These are phyloP conservation scores for Myripristis jacobus DNA, from an alignment of 2,797 vertebrate species.

Conservation along the genomic window DNA sequence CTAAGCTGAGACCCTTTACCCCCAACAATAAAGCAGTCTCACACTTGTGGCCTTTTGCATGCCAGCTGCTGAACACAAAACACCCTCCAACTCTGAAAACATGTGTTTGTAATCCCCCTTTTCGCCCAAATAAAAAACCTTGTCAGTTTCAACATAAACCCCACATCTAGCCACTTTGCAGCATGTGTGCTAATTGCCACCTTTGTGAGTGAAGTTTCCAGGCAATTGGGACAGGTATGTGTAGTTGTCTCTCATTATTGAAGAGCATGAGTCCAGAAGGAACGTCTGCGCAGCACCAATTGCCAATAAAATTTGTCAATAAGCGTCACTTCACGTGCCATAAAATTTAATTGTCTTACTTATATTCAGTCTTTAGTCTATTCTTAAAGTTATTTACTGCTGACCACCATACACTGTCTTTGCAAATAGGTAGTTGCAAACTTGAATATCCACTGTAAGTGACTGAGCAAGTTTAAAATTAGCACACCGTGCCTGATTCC, in stretches of 20 bases:
- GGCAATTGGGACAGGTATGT: conserved; percentile 52
- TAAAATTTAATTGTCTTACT: too few species aligned
- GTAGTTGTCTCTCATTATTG: conserved; percentile 43
- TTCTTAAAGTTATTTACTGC: too few species aligned
- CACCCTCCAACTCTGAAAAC: conserved; percentile 61
- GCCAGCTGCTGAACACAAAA: conserved; percentile 63
- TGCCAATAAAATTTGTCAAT: background rate
- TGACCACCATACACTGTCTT: too few species aligned
- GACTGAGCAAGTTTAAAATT: too few species aligned
- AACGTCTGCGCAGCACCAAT: background rate
- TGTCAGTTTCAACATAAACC: conserved; percentile 71
- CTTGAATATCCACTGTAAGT: too few species aligned
- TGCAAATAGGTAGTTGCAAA: too few species aligned
- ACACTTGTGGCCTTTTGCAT: conserved; percentile 48
- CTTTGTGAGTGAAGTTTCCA: conserved; percentile 64
- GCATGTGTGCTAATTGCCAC: conserved; percentile 70
- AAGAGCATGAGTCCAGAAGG: conserved; percentile 1
- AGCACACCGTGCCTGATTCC: too few species aligned
- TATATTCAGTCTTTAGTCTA: too few species aligned
- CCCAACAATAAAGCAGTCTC: conserved; percentile 34
- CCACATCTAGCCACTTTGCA: conserved; percentile 68
- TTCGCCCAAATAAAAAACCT: conserved; percentile 75
- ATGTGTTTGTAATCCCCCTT: conserved; percentile 78
- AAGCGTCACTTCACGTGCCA: background rate
- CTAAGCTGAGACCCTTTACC: conserved; percentile 28